A percentile compares a stretch with the other conserved stretches of the same genome.
Conservation (phyloP, 64 coral and sea anemone species). For the Montipora efflorescens region DNA sequence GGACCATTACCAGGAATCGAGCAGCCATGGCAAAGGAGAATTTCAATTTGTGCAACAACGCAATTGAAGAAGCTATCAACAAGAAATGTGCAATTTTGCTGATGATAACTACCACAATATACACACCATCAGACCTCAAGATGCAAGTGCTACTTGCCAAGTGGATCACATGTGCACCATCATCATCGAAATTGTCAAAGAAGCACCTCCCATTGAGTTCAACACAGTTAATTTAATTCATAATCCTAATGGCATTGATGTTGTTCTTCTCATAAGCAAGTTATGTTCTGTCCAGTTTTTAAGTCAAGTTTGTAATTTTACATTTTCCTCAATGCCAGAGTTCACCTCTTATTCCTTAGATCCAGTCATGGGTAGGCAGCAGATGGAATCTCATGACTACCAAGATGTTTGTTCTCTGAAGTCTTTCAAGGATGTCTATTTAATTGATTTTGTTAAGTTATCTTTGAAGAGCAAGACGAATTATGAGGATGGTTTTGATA, state of each 20-base stretch:
- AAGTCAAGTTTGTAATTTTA: slow-evolving; percentile 10
- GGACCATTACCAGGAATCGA: neutral
- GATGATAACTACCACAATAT: neutral
- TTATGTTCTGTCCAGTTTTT: slow-evolving; percentile 36
- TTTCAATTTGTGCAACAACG: neutral
- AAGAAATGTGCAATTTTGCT: neutral
- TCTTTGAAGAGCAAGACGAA: too few relatives aligned
- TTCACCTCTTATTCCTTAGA: neutral
- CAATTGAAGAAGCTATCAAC: neutral
- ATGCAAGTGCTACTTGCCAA: neutral
- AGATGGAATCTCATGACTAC: too few relatives aligned
- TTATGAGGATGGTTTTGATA: too few relatives aligned
- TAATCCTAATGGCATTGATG: slow-evolving; percentile 17
- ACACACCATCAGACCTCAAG: neutral
- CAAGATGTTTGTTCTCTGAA: too few relatives aligned
- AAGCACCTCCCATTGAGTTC: neutral
- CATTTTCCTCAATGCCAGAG: slow-evolving; percentile 54
- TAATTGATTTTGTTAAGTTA: too few relatives aligned
- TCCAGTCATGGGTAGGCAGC: too few relatives aligned
- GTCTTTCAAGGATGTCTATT: too few relatives aligned
- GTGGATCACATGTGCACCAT: slow-evolving; percentile 28
- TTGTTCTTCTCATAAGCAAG: slow-evolving; percentile 47
- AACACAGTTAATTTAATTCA: slow-evolving; percentile 14
- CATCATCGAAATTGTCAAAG: slow-evolving; percentile 40
- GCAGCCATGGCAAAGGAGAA: neutral